phyloP scores from a whole-genome alignment of 2,113 vertebrate species.

The Seriola quinqueradiata region DNA sequence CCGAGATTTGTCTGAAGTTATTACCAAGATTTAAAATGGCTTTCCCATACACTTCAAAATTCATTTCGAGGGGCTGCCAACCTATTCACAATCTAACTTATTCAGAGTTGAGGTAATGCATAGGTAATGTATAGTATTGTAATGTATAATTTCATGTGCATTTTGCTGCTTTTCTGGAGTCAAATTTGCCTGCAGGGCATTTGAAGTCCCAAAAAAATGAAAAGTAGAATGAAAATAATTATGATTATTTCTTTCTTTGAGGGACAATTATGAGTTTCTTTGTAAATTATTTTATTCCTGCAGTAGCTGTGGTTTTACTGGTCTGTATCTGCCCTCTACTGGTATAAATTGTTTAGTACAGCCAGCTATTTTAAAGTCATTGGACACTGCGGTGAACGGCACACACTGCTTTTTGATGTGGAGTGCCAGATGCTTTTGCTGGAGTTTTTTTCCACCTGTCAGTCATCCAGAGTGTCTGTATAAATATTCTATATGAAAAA shows the following conservation, averaged over 20 bases:
- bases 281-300: not conserved
- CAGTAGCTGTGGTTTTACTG: slow-evolving; percentile 23
- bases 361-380: not conserved
- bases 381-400: not conserved
- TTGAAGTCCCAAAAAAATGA: not conserved
- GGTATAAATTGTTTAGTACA: slow-evolving; percentile 48
- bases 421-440: not conserved
- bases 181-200: not conserved
- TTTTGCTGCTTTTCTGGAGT: not conserved
- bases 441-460: not conserved
- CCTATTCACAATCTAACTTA: not conserved
- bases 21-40: slow-evolving; percentile 18
- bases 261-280: not conserved
- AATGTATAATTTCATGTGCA: not conserved
- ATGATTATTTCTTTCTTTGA: not conserved
- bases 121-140: not conserved
- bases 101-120: slow-evolving; percentile 15
- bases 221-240: not conserved
- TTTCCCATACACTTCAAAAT: slow-evolving; percentile 25
- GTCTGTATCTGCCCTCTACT: slow-evolving; percentile 71
- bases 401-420: not conserved
- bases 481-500: not conserved
- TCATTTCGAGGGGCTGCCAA: not conserved
- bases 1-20: not conserved
- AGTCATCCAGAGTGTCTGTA: not conserved